These are phyloP conservation scores for Proales similis DNA, from an alignment of 1,140 invertebrate species.

Conservation along the genomic window DNA sequence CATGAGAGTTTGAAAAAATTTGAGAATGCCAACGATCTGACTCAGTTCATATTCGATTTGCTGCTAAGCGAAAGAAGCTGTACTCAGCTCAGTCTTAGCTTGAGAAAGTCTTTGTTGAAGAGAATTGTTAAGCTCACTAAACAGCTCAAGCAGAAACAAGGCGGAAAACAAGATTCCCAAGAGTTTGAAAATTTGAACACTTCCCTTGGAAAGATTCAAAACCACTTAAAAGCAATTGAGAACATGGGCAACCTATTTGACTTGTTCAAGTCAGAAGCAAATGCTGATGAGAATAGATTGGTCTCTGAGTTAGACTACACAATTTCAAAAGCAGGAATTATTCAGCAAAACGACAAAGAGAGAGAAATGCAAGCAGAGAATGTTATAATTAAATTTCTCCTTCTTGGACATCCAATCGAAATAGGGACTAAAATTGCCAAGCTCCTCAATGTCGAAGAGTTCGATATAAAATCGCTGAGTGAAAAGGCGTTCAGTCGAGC, in stretches of 20 bases:
- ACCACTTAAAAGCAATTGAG: slow-evolving; percentile 13
- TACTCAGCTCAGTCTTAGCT: neutral
- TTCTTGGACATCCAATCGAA: slow-evolving; percentile 25
- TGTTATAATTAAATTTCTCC: slow-evolving; percentile 1
- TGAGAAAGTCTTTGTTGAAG: slow-evolving; percentile 9
- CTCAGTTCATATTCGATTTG: slow-evolving; percentile 15
- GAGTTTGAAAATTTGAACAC: slow-evolving; percentile 5
- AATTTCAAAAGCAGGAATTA: no score
- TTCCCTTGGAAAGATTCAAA: slow-evolving; percentile 23
- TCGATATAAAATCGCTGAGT: no score
- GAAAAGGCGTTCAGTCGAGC: no score
- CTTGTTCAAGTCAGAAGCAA: no score
- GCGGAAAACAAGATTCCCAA: no score
- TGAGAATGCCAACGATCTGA: slow-evolving; percentile 1
- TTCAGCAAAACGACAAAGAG: neutral
- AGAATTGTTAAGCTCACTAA: slow-evolving; percentile 1
- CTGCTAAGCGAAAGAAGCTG: slow-evolving; percentile 26
- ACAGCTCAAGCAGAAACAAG: slow-evolving; percentile 19
- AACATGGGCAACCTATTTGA: slow-evolving; percentile 10
- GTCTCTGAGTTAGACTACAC: no score
- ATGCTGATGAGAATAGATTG: no score
- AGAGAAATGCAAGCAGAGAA: neutral
- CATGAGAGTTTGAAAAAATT: slow-evolving; percentile 29
- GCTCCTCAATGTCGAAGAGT: neutral
- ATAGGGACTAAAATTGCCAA: neutral